Evolutionary conservation across 2,888 invertebrate species (phyloP), one percentile per base, ranked within the genome.

Genomic region (Heliothis peltigera): DNA sequence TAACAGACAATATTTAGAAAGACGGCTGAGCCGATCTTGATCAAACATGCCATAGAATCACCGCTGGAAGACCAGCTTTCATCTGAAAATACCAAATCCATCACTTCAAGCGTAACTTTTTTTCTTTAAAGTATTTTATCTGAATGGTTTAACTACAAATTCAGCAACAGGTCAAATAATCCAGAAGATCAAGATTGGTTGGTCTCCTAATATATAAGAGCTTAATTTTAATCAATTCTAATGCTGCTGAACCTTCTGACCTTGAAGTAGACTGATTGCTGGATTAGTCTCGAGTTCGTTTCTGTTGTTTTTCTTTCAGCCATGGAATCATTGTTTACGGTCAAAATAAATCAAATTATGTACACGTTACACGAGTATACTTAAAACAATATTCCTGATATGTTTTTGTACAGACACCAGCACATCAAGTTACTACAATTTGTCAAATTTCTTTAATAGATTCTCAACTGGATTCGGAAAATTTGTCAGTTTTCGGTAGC

Each of bases 231-330:
- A 69, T 52, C 70, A 55, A 51, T 21, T 39, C 32, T 44, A 55
- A 70, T 56, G 60, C 46, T 58, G 3, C 53, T 39, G 55, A 65
- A 49, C 7, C 44, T 28, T 54, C 52, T 63, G 65, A 22, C 42
- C 2, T 19, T 47, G 75, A 64, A 63, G 35, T 52, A 70, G 78
- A 78, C 55, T 61, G 65, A 76, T 78, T 69, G 32, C 55, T 17
- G n/a, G 60, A 48, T 60, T 73, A 55, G 42, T 21, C 32, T 4
- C 18, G 21, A 15, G 8, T 52, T 57, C 28, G 28, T 28, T 39
- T 25, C 44, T 1, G 21, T 32, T 52, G 12, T 4, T 39, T 22
- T 17, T 54, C 25, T 44, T 64, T 15, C 32, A 42, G 17, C n/a
- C 47, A 54, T 10, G 35, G 4, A 7, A 12, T 21, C 17, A 18